Evolutionary conservation across 2,888 invertebrate species (phyloP).

Genomic region (Opisthograptis luteolata): DNA sequence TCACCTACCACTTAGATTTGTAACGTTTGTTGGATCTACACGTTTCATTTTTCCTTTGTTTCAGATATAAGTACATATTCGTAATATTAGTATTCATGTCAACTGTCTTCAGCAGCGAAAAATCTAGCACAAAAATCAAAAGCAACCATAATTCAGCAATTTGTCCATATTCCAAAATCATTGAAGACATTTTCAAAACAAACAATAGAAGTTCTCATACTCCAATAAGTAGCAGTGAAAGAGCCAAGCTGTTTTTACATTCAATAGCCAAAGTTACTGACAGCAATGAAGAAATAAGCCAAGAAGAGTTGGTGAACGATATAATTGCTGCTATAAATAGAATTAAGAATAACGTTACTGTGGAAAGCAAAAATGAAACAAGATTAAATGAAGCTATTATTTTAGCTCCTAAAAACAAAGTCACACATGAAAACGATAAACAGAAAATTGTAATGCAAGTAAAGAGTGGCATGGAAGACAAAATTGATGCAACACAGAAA

Average conservation of each 20-base stretch:
- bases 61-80: constrained; percentile 63
- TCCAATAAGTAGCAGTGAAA: constrained; percentile 64
- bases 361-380: constrained; percentile 53
- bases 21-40: too few species aligned
- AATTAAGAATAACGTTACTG: constrained; percentile 69
- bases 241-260: constrained; percentile 83
- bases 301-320: constrained; percentile 70
- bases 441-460: constrained; percentile 49
- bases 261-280: constrained; percentile 82
- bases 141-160: constrained; percentile 51
- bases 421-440: constrained; percentile 35
- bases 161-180: constrained; percentile 72
- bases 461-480: constrained; percentile 70
- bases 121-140: constrained; percentile 34
- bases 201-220: constrained; percentile 56
- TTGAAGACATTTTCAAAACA: constrained; percentile 75
- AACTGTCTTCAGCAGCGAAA: constrained; percentile 41
- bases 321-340: constrained; percentile 76
- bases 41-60: constrained; percentile 37
- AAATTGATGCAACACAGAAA: constrained; percentile 46
- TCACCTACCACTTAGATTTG: too few species aligned
- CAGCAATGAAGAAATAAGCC: constrained; percentile 54
- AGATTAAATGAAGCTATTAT: constrained; percentile 74
- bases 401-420: constrained; percentile 48
- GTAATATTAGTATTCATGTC: constrained; percentile 44